These are phyloP conservation scores for Oreochromis spilurus DNA, from an alignment of 2,113 vertebrate genomes.

Conservation along the genomic window DNA sequence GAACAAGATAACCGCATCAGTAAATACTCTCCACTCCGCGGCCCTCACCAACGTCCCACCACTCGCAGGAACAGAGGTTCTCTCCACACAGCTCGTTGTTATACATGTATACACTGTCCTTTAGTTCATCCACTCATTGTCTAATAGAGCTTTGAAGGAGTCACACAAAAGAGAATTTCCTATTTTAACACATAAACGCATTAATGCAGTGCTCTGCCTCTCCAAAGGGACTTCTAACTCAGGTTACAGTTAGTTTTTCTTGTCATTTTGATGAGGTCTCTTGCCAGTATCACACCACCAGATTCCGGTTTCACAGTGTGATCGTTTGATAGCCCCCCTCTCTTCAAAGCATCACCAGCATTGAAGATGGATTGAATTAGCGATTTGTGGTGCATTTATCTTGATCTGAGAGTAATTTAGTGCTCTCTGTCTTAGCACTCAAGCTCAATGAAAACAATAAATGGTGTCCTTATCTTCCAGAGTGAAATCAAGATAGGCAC, in stretches of 20 bases:
- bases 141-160: neutral
- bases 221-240: constrained; percentile 33
- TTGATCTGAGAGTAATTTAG: constrained; percentile 54
- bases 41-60: constrained; percentile 74
- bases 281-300: constrained; percentile 20
- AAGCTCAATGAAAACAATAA: constrained; percentile 71
- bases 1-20: constrained; percentile 96
- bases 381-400: constrained; percentile 61
- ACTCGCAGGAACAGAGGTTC: constrained; percentile 77
- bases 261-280: constrained; percentile 53
- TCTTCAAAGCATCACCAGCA: constrained; percentile 42
- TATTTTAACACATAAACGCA: constrained; percentile 8
- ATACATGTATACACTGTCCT: neutral
- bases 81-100: constrained; percentile 58
- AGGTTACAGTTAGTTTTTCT: constrained; percentile 23
- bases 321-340: constrained; percentile 48
- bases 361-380: constrained; percentile 63
- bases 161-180: neutral
- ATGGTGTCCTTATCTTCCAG: constrained; percentile 69
- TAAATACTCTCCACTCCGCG: constrained; percentile 85
- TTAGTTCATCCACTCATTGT: neutral
- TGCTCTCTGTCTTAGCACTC: constrained; percentile 63
- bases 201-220: neutral
- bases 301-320: constrained; percentile 46
- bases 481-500: constrained; percentile 68